Evolutionary conservation across 2,888 invertebrate species (phyloP), one percentile per base, ranked within the genome.

Genomic region (Chouioia cunea): DNA sequence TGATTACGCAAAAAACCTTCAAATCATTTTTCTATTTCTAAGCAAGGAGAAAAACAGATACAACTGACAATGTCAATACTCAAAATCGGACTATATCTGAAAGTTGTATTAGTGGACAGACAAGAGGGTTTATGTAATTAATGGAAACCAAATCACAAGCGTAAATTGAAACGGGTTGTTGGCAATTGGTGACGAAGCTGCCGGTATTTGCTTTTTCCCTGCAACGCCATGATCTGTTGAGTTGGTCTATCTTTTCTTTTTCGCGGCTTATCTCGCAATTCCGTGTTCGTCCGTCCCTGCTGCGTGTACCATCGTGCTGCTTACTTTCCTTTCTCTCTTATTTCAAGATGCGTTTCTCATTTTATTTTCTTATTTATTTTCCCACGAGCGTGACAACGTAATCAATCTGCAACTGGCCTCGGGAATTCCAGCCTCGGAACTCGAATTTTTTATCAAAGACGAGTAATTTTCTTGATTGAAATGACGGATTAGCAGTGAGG

Each of bases 91-190:
- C n/a, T n/a, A n/a, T n/a, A n/a, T n/a, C n/a, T n/a, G n/a, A n/a
- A n/a, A n/a, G n/a, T n/a, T n/a, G n/a, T 82, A 82, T 82, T 83
- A 83, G 82, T 82, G 82, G 78, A 77, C 77, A 75, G 77, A 22
- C 52, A 77, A 80, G 77, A 78, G 79, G 80, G 80, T 77, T 77
- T 79, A 16, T 79, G 80, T 80, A 82, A 82, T 82, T 81, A 82
- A 82, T 79, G 80, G 73, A 78, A 79, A 76, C 77, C 71, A 77
- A 77, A 82, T 80, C 80, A 77, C 76, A 76, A 77, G 76, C 76
- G 52, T 59, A 56, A 18, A 64, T 66, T 23, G 20, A 2, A 20
- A 10, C 44, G 69, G 8, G 53, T 46, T 18, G 20, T 16, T 56
- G 36, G 56, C 54, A 48, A 43, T 62, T 62, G 62, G 68, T 62